Percentiles rank a stretch among this genome's conserved stretches.
Conservation (phyloP, 2,888 invertebrate genomes). For the Periphyllus acericola region DNA sequence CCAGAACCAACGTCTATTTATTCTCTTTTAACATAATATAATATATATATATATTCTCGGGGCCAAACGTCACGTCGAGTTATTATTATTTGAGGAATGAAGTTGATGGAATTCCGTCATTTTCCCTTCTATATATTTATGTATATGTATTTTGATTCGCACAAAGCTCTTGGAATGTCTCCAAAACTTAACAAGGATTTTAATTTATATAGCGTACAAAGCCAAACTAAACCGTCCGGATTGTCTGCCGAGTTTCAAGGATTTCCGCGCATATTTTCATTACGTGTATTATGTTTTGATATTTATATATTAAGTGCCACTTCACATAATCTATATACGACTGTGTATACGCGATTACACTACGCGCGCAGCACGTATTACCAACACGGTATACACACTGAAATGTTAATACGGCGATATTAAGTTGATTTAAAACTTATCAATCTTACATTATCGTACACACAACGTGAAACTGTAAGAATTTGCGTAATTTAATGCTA, state of each 20-base stretch:
- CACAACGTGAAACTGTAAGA: neutral
- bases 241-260: neutral
- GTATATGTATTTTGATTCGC: neutral
- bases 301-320: neutral
- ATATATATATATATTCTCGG: neutral
- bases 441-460: neutral
- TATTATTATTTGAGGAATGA: neutral
- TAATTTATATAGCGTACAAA: conserved; percentile 20
- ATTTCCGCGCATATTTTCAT: neutral
- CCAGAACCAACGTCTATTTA: neutral
- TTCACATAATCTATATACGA: neutral
- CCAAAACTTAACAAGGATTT: neutral
- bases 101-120: neutral
- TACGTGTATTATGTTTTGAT: neutral
- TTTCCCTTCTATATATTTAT: neutral
- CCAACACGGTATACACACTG: neutral
- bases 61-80: neutral
- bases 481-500: neutral
- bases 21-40: neutral
- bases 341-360: too few species aligned
- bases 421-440: neutral
- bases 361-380: too few species aligned
- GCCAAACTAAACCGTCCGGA: neutral
- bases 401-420: too few species aligned
- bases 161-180: neutral